phyloP scores from a whole-genome alignment of 2,113 vertebrate genomes.

The Rhynchopsitta pachyrhyncha region DNA sequence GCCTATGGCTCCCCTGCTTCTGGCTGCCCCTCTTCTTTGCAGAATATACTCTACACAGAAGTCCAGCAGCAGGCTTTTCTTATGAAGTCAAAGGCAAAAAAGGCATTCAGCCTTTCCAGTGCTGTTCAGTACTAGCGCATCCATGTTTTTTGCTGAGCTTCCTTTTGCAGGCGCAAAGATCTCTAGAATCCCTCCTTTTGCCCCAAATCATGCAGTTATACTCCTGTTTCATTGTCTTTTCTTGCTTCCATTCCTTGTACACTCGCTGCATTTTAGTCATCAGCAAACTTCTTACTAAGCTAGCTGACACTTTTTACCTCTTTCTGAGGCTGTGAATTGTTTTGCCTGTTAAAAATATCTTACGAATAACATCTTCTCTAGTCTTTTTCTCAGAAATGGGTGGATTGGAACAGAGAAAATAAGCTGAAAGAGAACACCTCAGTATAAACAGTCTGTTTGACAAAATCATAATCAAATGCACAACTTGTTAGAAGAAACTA shows the following conservation, averaged over 20 bases:
- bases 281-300: neutral
- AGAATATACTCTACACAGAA: neutral
- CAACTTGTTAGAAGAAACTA: neutral
- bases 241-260: neutral
- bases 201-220: neutral
- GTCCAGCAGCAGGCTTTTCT: neutral
- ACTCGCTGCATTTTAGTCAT: neutral
- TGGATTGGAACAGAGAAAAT: neutral
- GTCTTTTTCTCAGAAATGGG: neutral
- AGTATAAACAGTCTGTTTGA: neutral
- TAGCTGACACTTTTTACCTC: neutral
- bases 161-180: neutral
- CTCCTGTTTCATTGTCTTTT: neutral
- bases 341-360: neutral
- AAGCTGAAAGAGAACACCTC: neutral
- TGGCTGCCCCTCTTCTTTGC: neutral
- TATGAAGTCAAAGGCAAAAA: neutral
- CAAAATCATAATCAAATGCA: neutral
- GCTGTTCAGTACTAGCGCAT: neutral
- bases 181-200: neutral
- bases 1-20: neutral
- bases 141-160: rapidly evolving
- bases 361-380: neutral
- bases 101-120: neutral
- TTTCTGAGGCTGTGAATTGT: neutral